A percentile compares a stretch with the other conserved stretches of the same genome.
Conservation (phyloP, 1,140 invertebrate genomes). For the Liolophura sinensis region DNA sequence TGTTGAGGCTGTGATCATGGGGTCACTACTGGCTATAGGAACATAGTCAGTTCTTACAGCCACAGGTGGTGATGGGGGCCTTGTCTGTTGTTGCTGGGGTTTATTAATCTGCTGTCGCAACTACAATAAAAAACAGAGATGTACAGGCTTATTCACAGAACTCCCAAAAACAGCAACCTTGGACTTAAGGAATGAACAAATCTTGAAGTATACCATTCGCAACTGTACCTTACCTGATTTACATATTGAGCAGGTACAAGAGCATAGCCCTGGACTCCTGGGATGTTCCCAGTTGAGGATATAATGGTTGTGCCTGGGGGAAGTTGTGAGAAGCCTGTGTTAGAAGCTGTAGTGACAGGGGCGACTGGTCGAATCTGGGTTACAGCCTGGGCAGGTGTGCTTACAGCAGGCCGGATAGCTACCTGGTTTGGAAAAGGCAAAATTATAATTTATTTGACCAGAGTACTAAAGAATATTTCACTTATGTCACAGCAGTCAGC, state of each 20-base stretch:
- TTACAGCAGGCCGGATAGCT: slow-evolving; percentile 26
- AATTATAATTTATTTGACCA: slow-evolving; percentile 49
- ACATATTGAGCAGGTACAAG: slow-evolving; percentile 68
- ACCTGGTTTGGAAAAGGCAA: slow-evolving; percentile 42
- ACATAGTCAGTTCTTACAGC: slow-evolving; percentile 34
- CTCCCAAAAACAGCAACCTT: not conserved
- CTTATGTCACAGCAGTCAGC: too few relatives aligned
- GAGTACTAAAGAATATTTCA: too few relatives aligned
- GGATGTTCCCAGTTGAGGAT: slow-evolving; percentile 56
- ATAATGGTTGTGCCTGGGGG: slow-evolving; percentile 61
- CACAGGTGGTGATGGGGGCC: slow-evolving; percentile 9
- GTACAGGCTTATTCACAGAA: too few relatives aligned
- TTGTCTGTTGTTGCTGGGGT: slow-evolving; percentile 15
- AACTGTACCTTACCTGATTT: slow-evolving; percentile 61
- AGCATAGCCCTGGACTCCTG: slow-evolving; percentile 60
- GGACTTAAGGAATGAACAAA: too few relatives aligned
- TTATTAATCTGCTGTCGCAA: slow-evolving; percentile 20
- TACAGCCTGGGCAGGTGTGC: slow-evolving; percentile 17
- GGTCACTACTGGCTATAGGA: slow-evolving; percentile 49
- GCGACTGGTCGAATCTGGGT: slow-evolving; percentile 34
- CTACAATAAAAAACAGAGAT: slow-evolving; percentile 6
- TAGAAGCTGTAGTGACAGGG: slow-evolving; percentile 52
- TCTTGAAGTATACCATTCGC: too few relatives aligned
- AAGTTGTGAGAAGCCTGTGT: slow-evolving; percentile 61
- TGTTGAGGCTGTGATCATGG: slow-evolving; percentile 33